phyloP scores from a whole-genome alignment of 1,140 invertebrate genomes.

The Aricia agestis region DNA sequence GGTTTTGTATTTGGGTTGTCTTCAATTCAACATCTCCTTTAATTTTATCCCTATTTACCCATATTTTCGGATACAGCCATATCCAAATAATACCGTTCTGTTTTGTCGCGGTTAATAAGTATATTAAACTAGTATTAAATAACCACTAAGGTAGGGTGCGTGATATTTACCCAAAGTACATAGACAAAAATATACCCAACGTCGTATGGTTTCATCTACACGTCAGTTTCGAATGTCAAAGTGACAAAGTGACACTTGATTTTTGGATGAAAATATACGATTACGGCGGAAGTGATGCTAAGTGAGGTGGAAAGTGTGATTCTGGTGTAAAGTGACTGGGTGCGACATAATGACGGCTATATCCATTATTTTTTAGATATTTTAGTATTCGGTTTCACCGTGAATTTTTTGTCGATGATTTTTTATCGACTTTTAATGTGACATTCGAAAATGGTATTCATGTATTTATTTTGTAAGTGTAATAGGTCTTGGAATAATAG shows the following conservation, averaged over 20 bases:
- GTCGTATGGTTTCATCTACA: slow-evolving; percentile 32
- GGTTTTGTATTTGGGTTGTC: too few relatives aligned
- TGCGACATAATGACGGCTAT: slow-evolving; percentile 39
- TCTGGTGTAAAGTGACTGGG: slow-evolving; percentile 53
- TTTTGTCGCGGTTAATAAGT: too few relatives aligned
- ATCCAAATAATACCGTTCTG: too few relatives aligned
- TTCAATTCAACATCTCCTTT: too few relatives aligned
- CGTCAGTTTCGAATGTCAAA: slow-evolving; percentile 19
- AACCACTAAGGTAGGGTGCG: too few relatives aligned
- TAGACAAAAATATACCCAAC: slow-evolving; percentile 18
- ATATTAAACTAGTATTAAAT: too few relatives aligned
- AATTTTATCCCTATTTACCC: too few relatives aligned
- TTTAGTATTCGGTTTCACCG: background rate
- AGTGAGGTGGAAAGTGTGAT: slow-evolving; percentile 60
- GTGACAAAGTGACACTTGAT: slow-evolving; percentile 43
- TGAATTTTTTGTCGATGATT: background rate
- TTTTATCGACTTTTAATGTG: background rate
- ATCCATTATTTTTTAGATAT: slow-evolving; percentile 30
- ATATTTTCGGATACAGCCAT: too few relatives aligned
- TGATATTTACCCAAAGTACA: background rate
- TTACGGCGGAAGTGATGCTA: slow-evolving; percentile 60
- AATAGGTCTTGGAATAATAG: too few relatives aligned
- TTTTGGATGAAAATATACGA: slow-evolving; percentile 59
- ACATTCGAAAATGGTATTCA: too few relatives aligned
- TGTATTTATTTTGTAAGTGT: too few relatives aligned